Evolutionary conservation across 1,140 invertebrate genomes (phyloP).

Genomic region (Hyposmocoma kahamanoa): DNA sequence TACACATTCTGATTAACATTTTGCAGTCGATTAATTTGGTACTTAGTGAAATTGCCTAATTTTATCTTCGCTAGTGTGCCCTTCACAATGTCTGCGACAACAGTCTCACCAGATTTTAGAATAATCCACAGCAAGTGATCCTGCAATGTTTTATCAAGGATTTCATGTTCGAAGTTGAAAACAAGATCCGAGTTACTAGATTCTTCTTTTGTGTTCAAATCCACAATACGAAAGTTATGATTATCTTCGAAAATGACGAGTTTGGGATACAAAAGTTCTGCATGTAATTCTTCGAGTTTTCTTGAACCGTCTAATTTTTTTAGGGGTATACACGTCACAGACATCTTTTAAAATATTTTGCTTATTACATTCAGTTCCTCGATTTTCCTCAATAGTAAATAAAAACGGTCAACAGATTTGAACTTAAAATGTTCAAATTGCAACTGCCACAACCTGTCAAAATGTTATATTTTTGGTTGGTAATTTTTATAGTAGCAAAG

Average conservation of each 20-base stretch:
- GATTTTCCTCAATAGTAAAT: too few species aligned
- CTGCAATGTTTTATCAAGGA: constrained; percentile 31
- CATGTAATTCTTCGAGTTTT: constrained; percentile 14
- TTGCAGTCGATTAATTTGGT: constrained; percentile 35
- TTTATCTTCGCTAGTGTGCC: constrained; percentile 27
- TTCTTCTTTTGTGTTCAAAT: constrained; percentile 21
- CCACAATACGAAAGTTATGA: constrained; percentile 22
- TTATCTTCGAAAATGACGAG: constrained; percentile 41
- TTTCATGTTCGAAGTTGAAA: constrained; percentile 26
- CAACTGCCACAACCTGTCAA: too few species aligned
- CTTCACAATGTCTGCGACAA: constrained; percentile 29
- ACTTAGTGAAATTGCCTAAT: constrained; percentile 32
- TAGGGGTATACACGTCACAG: not conserved
- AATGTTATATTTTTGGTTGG: too few species aligned
- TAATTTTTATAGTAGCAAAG: too few species aligned
- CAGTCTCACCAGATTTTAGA: constrained; percentile 37
- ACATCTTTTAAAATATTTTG: too few species aligned
- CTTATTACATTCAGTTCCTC: too few species aligned
- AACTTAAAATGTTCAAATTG: too few species aligned
- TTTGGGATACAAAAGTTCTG: constrained; percentile 37
- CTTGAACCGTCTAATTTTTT: not conserved
- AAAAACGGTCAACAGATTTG: too few species aligned
- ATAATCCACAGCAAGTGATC: constrained; percentile 43
- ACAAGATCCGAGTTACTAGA: constrained; percentile 8
- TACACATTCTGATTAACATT: constrained; percentile 25